Evolutionary conservation across 2,888 invertebrate genomes (phyloP), one percentile per base, ranked within the genome.

Genomic region (Camponotus fellah): DNA sequence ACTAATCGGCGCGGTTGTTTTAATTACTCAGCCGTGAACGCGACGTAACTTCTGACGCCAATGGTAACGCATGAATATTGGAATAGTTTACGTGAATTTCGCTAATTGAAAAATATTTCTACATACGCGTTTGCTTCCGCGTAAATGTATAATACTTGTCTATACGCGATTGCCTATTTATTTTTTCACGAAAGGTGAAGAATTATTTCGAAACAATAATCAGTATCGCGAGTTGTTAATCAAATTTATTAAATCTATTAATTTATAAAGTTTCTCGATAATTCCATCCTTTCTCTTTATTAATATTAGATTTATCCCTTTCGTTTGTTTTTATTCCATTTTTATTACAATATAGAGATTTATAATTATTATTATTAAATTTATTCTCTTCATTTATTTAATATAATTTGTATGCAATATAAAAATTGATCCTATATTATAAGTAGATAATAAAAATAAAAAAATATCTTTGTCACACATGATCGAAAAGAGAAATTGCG

Each of bases 1-100:
- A 87, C 68, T 69, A 84, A 83, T 87, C 81, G 82, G n/a, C 77
- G n/a, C 74, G 40, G 62, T 83, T 58, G 83, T 82, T 89, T 84
- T 84, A 89, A 88, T 86, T 82, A 71, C 83, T 84, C 53, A 14
- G 21, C 74, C 9, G 46, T 37, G 53, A 65, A 64, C 56, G 34
- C 53, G 49, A 82, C 58, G 71, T 65, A 82, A 74, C 64, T 60
- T 62, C 26, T 40, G 21, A 37, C 53, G 66, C 66, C 5, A 37
- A 32, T 40, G 43, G n/a, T 6, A 21, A 26, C 26, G 34, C 62
- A 64, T 60, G 84, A 72, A 86, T 86, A 82, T 84, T 82, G 86
- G 69, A 80, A 80, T 80, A 68, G 62, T 82, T 79, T 53, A 58
- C 34, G 62, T n/a, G 43, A 77, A 82, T 82, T 87, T 68, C 21